These are phyloP conservation scores for Salvelinus alpinus DNA, from an alignment of 2,113 vertebrate genomes.

Conservation along the genomic window DNA sequence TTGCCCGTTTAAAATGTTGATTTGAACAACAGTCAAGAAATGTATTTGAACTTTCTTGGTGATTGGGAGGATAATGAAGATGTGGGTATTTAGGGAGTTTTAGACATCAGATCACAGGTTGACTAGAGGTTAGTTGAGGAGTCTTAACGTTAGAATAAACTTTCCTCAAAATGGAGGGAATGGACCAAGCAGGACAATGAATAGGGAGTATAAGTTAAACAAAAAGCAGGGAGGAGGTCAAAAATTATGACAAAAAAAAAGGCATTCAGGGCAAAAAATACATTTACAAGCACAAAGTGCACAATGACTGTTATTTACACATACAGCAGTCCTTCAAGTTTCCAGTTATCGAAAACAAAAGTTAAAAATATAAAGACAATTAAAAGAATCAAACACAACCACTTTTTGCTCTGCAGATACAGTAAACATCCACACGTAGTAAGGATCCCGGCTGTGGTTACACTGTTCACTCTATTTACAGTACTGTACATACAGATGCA, in stretches of 20 bases:
- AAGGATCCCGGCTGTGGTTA: conserved; percentile 46
- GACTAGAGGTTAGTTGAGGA: conserved; percentile 28
- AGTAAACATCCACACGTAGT: conserved; percentile 75
- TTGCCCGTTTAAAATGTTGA: no score
- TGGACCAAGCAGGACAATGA: conserved; percentile 67
- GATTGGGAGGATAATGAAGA: not conserved
- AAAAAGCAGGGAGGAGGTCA: conserved; percentile 32
- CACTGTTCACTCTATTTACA: conserved; percentile 64
- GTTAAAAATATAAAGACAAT: conserved; percentile 68
- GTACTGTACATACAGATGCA: conserved; percentile 54
- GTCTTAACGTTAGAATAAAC: conserved; percentile 73
- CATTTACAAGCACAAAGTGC: conserved; percentile 91
- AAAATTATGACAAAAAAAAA: conserved; percentile 63
- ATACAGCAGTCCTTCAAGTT: conserved; percentile 99
- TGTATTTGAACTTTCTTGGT: no score
- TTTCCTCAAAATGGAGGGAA: conserved; percentile 65
- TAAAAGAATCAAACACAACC: conserved; percentile 70
- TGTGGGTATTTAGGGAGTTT: not conserved
- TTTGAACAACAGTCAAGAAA: no score
- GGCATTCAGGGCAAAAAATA: conserved; percentile 82
- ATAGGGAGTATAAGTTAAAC: conserved; percentile 64
- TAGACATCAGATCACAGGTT: conserved; percentile 25
- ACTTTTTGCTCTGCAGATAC: conserved; percentile 74
- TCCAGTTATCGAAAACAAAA: conserved; percentile 81
- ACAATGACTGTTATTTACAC: conserved; percentile 93